Conservation (phyloP, 2,113 vertebrate genomes). For the Podiceps cristatus region DNA sequence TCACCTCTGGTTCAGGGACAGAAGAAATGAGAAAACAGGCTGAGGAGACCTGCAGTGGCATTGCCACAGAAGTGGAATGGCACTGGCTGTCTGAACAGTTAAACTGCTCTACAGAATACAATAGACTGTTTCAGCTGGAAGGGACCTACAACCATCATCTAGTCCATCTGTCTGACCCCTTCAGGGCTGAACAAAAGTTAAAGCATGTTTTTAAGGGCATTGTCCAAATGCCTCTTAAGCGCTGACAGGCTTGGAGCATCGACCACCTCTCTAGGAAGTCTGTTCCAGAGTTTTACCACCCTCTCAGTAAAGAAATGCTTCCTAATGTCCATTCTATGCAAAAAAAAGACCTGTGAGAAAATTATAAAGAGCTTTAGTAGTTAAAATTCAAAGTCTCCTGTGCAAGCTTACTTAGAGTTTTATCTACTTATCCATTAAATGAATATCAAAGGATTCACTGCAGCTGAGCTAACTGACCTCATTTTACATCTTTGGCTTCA, state of each 20-base stretch:
- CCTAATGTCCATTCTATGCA: background rate
- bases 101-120: background rate
- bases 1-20: background rate
- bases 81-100: background rate
- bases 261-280: background rate
- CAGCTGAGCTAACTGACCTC: constrained; percentile 38
- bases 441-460: constrained; percentile 58
- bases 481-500: constrained; percentile 30
- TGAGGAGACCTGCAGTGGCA: background rate
- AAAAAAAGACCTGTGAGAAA: constrained; percentile 6
- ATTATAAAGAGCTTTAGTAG: constrained; percentile 21
- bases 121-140: background rate
- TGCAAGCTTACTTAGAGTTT: constrained; percentile 39
- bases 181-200: background rate
- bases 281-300: background rate
- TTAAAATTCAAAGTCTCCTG: constrained; percentile 45
- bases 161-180: background rate
- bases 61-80: background rate
- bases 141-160: background rate
- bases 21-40: background rate
- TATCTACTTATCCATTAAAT: constrained; percentile 61
- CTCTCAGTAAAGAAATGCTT: background rate
- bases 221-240: background rate
- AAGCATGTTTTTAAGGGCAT: background rate
- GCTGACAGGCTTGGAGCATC: background rate